Conservation (phyloP, 2,113 vertebrate genomes). For the Echinops telfairi region DNA sequence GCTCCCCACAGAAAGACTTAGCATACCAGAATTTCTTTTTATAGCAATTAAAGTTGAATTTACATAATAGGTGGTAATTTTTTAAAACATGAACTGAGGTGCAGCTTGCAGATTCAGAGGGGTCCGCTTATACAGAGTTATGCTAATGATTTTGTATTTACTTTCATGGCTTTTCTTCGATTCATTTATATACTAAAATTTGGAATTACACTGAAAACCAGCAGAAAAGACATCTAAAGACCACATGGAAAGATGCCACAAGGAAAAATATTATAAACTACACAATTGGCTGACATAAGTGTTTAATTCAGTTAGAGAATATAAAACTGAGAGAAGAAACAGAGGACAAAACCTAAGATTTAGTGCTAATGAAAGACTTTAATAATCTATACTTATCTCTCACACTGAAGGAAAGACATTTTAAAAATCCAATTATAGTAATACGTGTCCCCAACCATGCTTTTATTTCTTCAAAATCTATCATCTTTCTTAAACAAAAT, state of each 20-base stretch:
- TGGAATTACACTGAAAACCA: background rate
- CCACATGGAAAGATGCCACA: background rate
- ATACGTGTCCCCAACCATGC: background rate
- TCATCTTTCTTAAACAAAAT: background rate
- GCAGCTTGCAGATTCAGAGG: background rate
- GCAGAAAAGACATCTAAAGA: background rate
- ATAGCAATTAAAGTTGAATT: background rate
- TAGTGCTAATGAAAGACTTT: background rate
- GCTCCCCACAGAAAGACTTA: background rate
- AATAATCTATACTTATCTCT: background rate
- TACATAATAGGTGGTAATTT: background rate
- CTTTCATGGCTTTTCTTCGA: background rate
- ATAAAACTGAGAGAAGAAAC: background rate
- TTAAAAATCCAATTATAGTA: background rate
- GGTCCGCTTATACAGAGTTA: background rate
- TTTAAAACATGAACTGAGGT: background rate
- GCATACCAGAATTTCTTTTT: conserved; percentile 7
- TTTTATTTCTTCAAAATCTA: background rate
- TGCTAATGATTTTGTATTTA: background rate
- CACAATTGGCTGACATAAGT: background rate
- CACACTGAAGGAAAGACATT: background rate
- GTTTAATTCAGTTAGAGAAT: conserved; percentile 1
- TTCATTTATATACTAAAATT: background rate
- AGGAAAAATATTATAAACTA: background rate
- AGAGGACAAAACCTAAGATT: background rate